Evolutionary conservation across 2,797 vertebrate species (phyloP), one percentile per base, ranked within the genome.

Genomic region (Takifugu ocellatus): DNA sequence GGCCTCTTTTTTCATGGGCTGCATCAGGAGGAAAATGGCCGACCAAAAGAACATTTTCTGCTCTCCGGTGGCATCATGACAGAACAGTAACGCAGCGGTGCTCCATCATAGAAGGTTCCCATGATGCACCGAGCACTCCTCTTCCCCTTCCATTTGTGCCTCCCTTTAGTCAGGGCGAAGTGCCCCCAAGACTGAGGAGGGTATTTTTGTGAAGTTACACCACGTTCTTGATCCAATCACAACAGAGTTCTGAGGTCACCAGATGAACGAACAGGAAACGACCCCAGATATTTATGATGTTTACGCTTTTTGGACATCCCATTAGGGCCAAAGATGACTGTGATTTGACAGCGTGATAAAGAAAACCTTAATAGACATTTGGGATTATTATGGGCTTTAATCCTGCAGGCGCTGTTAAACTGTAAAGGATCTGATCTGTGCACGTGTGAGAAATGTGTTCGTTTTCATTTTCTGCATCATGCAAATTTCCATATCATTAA

Each of bases 1-100:
- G 66, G 68, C 61, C 53, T 29, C 56, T 64, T 63, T 63, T 24
- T 66, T 25, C 56, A 39, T 29, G 51, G 54, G 48, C 49, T 54
- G 57, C 25, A 48, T 66, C 42, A 39, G 49, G 21, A 67, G 12
- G 15, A 15, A 67, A 59, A 50, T 29, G 25, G 47, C 25, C 43
- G 54, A 56, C 53, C 54, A 49, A 16, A n/a, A 42, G 17, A 54
- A 47, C 31, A 44, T 52, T 61, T 57, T 5, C 58, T 63, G 15
- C 48, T 54, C 54, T 72, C n/a, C 39, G 26, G 46, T 5, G 9
- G 8, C 51, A 49, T 17, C 46, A 10, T 46, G 26, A 68, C 44
- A 15, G 17, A 12, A 14, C 0, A 48, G 46, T 10, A 25, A 24
- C 21, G 9, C 10, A 25, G 10, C 17, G 7, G 46, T 17, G 46